Percentiles rank a stretch among this genome's conserved stretches.
These are phyloP conservation scores for Calameuta idolon DNA, from an alignment of 2,888 invertebrate species.

Conservation along the genomic window DNA sequence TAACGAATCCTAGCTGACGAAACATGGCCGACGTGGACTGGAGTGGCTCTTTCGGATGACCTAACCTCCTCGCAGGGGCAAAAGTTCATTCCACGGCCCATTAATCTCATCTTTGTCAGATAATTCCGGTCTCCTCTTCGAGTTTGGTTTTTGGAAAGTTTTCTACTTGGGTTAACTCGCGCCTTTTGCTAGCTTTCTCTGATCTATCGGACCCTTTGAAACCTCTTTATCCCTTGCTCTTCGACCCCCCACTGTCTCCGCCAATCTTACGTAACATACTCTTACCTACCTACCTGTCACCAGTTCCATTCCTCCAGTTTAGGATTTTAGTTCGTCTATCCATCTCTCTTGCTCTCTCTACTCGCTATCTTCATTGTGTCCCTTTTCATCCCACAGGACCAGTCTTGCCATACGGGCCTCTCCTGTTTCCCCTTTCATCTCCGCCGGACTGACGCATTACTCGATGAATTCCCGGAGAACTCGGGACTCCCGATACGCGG, in stretches of 20 bases:
- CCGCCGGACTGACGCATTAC: neutral
- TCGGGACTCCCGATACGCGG: neutral
- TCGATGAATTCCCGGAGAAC: neutral
- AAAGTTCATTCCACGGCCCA: conserved; percentile 30
- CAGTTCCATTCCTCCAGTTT: neutral
- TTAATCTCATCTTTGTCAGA: conserved; percentile 41
- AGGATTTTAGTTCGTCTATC: neutral
- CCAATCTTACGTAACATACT: neutral
- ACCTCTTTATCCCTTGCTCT: neutral
- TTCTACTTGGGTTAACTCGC: neutral
- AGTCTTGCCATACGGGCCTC: neutral
- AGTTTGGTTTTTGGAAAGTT: conserved; percentile 25
- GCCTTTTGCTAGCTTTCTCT: neutral
- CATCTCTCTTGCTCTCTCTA: neutral
- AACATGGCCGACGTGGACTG: neutral
- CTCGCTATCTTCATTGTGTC: neutral
- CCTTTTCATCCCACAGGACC: neutral
- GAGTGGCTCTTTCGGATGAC: neutral
- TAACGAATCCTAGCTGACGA: neutral
- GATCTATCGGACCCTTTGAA: neutral
- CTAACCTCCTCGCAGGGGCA: neutral
- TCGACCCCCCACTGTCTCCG: neutral
- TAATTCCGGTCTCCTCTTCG: conserved; percentile 29
- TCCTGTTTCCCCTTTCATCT: neutral
- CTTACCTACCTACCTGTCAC: neutral